These are phyloP conservation scores for Lepidonotus clava DNA, from an alignment of 2,888 invertebrate genomes.

Conservation along the genomic window DNA sequence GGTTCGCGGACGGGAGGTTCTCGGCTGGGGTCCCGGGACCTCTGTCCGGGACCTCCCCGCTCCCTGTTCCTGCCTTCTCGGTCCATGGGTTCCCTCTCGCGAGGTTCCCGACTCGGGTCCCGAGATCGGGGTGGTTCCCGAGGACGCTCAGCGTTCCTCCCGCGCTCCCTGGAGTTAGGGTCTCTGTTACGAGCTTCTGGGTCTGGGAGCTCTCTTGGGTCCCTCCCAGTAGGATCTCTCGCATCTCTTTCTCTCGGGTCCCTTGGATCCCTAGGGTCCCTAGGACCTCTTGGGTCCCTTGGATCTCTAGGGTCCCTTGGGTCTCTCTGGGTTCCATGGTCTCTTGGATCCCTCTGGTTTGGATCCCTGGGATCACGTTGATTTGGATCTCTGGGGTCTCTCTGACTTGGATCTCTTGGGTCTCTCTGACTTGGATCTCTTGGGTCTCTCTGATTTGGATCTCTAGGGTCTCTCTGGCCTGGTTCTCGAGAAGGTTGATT, in stretches of 20 bases:
- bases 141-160: not conserved
- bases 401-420: not conserved
- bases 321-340: not conserved
- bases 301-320: conserved; percentile 21
- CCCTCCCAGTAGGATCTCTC: not conserved
- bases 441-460: not conserved
- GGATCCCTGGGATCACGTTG: not conserved
- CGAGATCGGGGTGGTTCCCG: not conserved
- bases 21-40: conserved; percentile 21
- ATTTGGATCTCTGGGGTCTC: not conserved
- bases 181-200: not conserved
- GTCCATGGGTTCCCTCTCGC: not conserved
- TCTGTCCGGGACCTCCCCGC: not conserved
- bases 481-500: not conserved
- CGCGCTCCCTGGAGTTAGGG: not conserved
- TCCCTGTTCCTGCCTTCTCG: conserved; percentile 15
- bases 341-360: conserved; percentile 3
- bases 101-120: not conserved
- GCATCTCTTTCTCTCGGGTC: conserved; percentile 10
- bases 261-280: not conserved
- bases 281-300: conserved; percentile 16
- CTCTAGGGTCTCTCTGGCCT: not conserved
- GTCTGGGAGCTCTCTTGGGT: not conserved
- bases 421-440: conserved; percentile 2
- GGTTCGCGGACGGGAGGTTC: not conserved